A percentile compares a stretch with the other conserved stretches of the same genome.
phyloP scores from a whole-genome alignment of 2,888 invertebrate genomes.

The Neria commutata region DNA sequence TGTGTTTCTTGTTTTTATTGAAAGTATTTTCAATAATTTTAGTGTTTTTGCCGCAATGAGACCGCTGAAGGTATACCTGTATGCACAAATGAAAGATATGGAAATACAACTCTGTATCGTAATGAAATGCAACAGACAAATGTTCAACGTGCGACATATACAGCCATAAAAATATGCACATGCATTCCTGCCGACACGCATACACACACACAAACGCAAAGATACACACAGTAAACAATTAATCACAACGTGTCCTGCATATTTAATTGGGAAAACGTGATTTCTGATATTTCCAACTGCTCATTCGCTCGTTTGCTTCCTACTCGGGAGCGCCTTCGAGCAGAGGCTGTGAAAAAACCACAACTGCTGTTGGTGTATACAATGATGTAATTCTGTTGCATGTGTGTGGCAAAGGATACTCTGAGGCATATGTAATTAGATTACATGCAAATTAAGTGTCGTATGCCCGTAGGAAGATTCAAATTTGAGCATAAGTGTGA shows the following conservation, averaged over 20 bases:
- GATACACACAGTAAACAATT: no score
- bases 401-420: constrained; percentile 30
- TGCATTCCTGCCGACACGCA: no score
- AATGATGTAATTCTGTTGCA: constrained; percentile 7
- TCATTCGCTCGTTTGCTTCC: background rate
- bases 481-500: background rate
- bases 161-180: no score
- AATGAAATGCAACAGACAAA: constrained; percentile 6
- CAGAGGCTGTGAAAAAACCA: background rate
- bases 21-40: background rate
- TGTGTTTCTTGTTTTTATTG: no score
- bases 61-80: background rate
- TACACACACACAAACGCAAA: constrained; percentile 20
- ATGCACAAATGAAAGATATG: background rate
- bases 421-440: constrained; percentile 47
- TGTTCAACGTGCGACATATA: no score
- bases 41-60: background rate
- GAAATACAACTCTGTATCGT: background rate
- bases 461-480: constrained; percentile 23
- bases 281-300: constrained; percentile 28
- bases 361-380: background rate
- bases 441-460: constrained; percentile 45
- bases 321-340: background rate
- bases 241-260: constrained; percentile 53
- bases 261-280: constrained; percentile 49